Base-by-base conservation (phyloP, 2,113 vertebrate genomes). In the Protobothrops mucrosquamatus region DNA sequence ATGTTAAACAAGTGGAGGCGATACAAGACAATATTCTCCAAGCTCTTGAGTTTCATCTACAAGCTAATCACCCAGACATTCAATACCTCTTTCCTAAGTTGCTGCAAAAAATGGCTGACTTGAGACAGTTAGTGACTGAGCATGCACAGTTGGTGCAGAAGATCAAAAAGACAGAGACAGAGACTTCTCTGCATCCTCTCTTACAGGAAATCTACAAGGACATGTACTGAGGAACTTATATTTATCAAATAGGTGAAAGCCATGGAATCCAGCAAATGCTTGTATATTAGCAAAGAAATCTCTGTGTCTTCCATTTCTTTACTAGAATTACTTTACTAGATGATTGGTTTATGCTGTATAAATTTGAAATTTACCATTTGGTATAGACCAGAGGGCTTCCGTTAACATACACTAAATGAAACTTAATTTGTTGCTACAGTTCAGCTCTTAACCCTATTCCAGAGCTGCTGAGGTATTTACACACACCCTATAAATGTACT, bases 161-260 rank as follows among this genome's bases (percentile, higher is more conserved):
- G 97, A 99, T 99, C 95, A 99, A 99, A 97, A 99, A 99, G 97
- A 99, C 99, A 0, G 99, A 99, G 97, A 98, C 99, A 0, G 99
- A 99, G 95, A 99, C 99, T 39, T 98, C 98, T 51, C 98, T 99
- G 93, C 99, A 99, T 96, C 99, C 99, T 0, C 98, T 99, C 89
- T 98, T 99, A 95, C 99, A 99, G 97, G 99, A 99, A 97, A 99
- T 99, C 97, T 99, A 99, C 96, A 99, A 99, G 97, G 99, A 99
- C 98, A 99, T 99, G 99, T 99, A 99, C 96, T 99, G 97, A 98
- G 92, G 94, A 95, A 55, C 54, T 91, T 93, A 92, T 97, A 97
- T 96, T 96, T 96, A 96, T 95, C 89, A 96, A 93, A 85, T 69
- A 89, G 89, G 95, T 94, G 15, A 95, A 97, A 97, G 97, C 97